phyloP scores from a whole-genome alignment of 2,113 vertebrate species.

The Pitta sordida region DNA sequence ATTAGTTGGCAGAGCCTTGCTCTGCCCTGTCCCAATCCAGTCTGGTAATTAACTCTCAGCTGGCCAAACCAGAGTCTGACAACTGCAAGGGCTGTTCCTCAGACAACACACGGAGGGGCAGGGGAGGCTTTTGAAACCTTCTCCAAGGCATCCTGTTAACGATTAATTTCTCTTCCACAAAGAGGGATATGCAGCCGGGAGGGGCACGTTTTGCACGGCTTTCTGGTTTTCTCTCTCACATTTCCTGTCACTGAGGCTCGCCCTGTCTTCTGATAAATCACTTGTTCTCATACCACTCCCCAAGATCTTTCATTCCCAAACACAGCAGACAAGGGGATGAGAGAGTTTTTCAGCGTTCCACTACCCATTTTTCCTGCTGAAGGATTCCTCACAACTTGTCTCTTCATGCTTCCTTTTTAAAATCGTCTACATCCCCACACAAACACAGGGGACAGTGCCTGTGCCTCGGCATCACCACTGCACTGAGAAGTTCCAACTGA shows the following conservation, averaged over 20 bases:
- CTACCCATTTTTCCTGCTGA: background rate
- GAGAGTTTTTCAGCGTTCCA: background rate
- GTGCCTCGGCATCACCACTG: background rate
- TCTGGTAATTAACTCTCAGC: background rate
- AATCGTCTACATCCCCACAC: background rate
- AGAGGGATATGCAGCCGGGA: background rate
- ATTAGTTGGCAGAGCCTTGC: background rate
- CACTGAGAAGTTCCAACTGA: background rate
- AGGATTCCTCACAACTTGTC: background rate
- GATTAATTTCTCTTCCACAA: background rate
- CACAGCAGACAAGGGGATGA: background rate
- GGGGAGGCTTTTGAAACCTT: background rate
- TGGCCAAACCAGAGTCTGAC: background rate
- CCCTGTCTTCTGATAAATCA: background rate
- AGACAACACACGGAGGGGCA: background rate
- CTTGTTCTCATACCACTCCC: background rate
- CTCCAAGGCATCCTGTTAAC: background rate
- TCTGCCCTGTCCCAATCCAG: background rate
- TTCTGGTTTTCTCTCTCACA: background rate
- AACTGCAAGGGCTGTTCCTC: background rate
- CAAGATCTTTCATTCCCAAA: background rate
- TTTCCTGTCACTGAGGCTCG: background rate
- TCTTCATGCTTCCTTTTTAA: background rate
- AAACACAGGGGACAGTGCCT: background rate
- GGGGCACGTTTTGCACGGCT: background rate